Evolutionary conservation across 1,140 invertebrate species (phyloP).

Genomic region (Sogatella furcifera): DNA sequence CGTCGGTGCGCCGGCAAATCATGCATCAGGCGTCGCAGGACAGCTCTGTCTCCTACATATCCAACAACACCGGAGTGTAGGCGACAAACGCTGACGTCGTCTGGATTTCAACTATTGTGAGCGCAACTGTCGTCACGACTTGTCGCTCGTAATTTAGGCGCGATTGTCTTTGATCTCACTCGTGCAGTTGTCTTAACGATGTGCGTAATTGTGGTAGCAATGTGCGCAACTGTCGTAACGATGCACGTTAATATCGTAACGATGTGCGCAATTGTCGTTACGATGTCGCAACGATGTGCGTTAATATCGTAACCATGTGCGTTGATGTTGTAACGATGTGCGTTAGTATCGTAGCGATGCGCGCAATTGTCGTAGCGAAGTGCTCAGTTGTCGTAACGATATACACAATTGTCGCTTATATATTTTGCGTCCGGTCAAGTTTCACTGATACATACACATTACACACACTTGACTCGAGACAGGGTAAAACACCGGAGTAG

Average conservation of each 20-base stretch:
- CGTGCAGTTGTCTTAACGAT: too few species aligned
- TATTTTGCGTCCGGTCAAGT: background rate
- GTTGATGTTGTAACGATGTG: too few species aligned
- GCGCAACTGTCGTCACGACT: background rate
- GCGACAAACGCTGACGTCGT: background rate
- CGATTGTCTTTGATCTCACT: background rate
- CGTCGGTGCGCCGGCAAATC: constrained; percentile 22
- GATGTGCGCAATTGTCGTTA: too few species aligned
- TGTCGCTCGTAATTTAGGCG: background rate
- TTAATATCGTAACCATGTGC: too few species aligned
- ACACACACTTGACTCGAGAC: too few species aligned
- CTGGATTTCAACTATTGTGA: background rate
- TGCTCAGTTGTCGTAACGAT: background rate
- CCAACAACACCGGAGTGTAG: constrained; percentile 29
- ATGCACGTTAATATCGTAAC: background rate
- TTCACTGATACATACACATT: too few species aligned
- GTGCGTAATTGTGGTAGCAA: too few species aligned
- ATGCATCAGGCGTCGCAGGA: constrained; percentile 24
- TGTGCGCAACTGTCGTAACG: background rate
- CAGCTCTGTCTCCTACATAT: constrained; percentile 30
- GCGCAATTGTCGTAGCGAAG: too few species aligned
- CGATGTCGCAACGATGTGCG: background rate
- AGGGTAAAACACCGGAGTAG: too few species aligned
- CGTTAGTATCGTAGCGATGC: background rate
- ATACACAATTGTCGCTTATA: background rate